phyloP scores from a whole-genome alignment of 2,888 invertebrate genomes.

The Corbicula japonica region DNA sequence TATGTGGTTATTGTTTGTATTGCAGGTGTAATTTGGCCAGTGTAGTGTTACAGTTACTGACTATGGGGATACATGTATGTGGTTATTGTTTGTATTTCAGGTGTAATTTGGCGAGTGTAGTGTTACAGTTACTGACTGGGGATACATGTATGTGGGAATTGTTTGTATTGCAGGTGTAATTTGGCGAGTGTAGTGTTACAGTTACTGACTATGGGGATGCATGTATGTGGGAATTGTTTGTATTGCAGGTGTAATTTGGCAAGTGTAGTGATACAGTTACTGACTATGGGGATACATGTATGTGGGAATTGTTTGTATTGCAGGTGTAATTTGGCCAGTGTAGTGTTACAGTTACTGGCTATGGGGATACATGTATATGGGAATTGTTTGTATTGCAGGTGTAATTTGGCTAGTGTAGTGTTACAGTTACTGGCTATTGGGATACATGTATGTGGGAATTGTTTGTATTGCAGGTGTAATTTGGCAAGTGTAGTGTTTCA shows the following conservation, averaged over 20 bases:
- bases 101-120: slow-evolving; percentile 91
- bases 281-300: not conserved
- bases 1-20: not conserved
- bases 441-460: too few relatives aligned
- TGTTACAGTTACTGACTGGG: slow-evolving; percentile 93
- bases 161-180: not conserved
- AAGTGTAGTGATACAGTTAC: not conserved
- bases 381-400: too few relatives aligned
- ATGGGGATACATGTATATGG: too few relatives aligned
- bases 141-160: not conserved
- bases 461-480: slow-evolving; percentile 89
- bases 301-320: too few relatives aligned
- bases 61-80: not conserved
- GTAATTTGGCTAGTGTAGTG: too few relatives aligned
- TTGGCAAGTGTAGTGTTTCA: slow-evolving; percentile 92
- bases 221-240: too few relatives aligned
- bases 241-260: too few relatives aligned
- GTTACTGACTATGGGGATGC: not conserved
- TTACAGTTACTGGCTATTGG: too few relatives aligned
- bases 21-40: not conserved
- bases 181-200: not conserved
- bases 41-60: not conserved
- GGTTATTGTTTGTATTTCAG: slow-evolving; percentile 83
- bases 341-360: too few relatives aligned
- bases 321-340: too few relatives aligned